Evolutionary conservation across 2,888 invertebrate genomes (phyloP).

Genomic region (Bembecia ichneumoniformis): DNA sequence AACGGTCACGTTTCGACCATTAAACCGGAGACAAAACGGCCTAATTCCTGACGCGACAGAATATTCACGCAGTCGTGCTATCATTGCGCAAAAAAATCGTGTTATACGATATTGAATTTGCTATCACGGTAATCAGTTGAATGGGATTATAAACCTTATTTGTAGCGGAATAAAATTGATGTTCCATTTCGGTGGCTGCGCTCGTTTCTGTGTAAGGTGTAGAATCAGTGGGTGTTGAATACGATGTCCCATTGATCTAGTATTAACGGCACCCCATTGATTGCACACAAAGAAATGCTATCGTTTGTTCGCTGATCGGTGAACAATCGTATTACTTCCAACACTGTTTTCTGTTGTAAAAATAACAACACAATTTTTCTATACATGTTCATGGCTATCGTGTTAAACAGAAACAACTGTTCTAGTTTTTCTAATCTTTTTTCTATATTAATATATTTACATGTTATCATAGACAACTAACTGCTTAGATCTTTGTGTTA

Average conservation of each 20-base stretch:
- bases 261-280: conserved; percentile 66
- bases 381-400: too few species aligned
- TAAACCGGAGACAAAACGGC: conserved; percentile 64
- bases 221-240: conserved; percentile 35
- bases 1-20: conserved; percentile 67
- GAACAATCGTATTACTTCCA: conserved; percentile 48
- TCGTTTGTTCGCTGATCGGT: conserved; percentile 58
- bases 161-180: conserved; percentile 6
- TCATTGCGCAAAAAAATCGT: conserved; percentile 66
- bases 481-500: too few species aligned
- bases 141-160: conserved; percentile 18
- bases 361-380: too few species aligned
- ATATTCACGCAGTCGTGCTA: conserved; percentile 63
- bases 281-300: conserved; percentile 51
- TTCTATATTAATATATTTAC: too few species aligned
- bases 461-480: too few species aligned
- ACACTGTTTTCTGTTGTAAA: conserved; percentile 16
- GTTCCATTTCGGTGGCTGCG: conserved; percentile 3
- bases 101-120: conserved; percentile 18
- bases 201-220: conserved; percentile 17
- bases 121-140: conserved; percentile 1
- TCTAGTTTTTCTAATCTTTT: too few species aligned
- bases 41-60: conserved; percentile 63
- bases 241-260: conserved; percentile 54
- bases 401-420: too few species aligned